Evolutionary conservation across 2,888 invertebrate species (phyloP), one percentile per base, ranked within the genome.

Genomic region (Girardia tigrina): DNA sequence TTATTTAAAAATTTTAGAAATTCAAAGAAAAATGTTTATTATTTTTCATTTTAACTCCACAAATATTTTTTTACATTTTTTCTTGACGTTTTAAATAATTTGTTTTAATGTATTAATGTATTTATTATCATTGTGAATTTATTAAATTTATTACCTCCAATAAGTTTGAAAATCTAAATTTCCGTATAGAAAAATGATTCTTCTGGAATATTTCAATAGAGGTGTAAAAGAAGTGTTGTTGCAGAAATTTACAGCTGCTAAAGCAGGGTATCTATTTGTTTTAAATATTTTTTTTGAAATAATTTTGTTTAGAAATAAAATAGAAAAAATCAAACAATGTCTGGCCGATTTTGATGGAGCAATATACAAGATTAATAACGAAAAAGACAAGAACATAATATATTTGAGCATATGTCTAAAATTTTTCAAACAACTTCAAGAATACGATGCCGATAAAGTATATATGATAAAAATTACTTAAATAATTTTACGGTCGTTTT

Each of bases 361-460:
- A 78, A 87, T 97, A 80, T 98, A 94, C 88, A 95, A 94, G 86
- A 90, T 99, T 87, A 94, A 95, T 78, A 98, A 95, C 88, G 88
- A 87, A 1, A 77, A 28, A 27, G 75, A 77, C 2, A 76, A 70
- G 29, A 70, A 42, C n/a, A 76, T 75, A 36, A 36, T 80, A 78
- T 85, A 94, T 94, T 90, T 92, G 86, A 97, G 95, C 88, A 97
- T 97, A 87, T 90, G 92, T 81, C 87, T 98, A 82, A 97, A 97
- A 87, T 98, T 97, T 88, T 97, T 93, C 81, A 91, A 93, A 86
- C 94, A 98, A 86, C 88, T 99, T 82, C 92, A 94, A 87, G 91
- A 94, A 85, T 92, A 98, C 87, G 97, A 97, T 78, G 95, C 95
- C 75, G 97, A 98, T 86, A 91, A 94, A 79, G 86, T 86, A 80